These are phyloP conservation scores for Nylanderia fulva DNA, from an alignment of 1,140 invertebrate genomes.

Conservation along the genomic window DNA sequence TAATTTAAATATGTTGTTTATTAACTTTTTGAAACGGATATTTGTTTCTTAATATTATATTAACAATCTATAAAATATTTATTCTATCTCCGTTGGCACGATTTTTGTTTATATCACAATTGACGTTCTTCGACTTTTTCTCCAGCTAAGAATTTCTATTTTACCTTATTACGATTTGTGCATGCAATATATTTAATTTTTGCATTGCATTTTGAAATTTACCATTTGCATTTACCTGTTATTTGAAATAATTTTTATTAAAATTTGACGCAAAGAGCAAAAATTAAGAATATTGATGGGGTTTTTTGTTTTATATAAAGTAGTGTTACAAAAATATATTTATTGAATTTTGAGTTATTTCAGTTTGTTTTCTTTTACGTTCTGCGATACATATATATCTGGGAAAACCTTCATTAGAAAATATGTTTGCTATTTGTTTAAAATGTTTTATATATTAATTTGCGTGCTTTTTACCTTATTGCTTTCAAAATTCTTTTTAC, in stretches of 20 bases:
- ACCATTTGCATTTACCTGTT: not conserved
- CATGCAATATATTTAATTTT: not conserved
- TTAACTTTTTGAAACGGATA: not conserved
- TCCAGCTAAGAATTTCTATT: not conserved
- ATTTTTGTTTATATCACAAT: not conserved
- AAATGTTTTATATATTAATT: not conserved
- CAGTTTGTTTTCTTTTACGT: not conserved
- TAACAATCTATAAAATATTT: too few species aligned
- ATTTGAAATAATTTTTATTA: slow-evolving; percentile 17
- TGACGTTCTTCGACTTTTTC: not conserved
- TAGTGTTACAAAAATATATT: not conserved
- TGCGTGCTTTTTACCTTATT: slow-evolving; percentile 32
- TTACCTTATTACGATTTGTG: not conserved
- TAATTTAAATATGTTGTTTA: not conserved
- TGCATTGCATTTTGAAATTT: not conserved
- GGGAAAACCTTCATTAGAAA: slow-evolving; percentile 30
- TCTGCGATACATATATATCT: slow-evolving; percentile 1
- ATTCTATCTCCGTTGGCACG: not conserved
- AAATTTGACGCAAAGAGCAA: not conserved
- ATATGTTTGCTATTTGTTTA: slow-evolving; percentile 33
- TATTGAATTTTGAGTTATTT: not conserved
- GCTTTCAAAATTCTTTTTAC: slow-evolving; percentile 31
- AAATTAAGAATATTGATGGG: not conserved
- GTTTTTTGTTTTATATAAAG: not conserved
- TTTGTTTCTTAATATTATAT: not conserved